phyloP scores from a whole-genome alignment of 2,888 invertebrate species.

The Rotaria sp. region DNA sequence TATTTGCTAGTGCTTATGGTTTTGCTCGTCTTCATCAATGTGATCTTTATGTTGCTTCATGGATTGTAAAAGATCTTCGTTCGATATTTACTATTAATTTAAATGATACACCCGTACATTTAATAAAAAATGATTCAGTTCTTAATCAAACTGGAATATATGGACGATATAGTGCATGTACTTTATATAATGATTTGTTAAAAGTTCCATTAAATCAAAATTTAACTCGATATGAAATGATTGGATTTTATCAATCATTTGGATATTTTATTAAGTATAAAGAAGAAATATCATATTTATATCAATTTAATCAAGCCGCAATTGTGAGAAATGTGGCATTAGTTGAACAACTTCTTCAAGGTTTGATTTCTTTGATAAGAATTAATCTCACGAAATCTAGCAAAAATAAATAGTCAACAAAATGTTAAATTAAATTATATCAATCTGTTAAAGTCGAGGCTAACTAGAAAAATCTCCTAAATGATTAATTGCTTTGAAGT shows the following conservation, averaged over 20 bases:
- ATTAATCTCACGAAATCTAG: not conserved
- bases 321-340: not conserved
- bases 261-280: not conserved
- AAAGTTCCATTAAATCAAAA: not conserved
- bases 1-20: slow-evolving; percentile 23
- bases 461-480: too few relatives aligned
- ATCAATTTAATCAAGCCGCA: not conserved
- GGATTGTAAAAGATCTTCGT: not conserved
- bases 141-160: not conserved
- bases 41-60: not conserved
- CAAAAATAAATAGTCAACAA: not conserved
- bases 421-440: too few relatives aligned
- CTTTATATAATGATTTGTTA: not conserved
- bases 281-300: not conserved
- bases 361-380: not conserved
- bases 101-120: not conserved
- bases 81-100: not conserved
- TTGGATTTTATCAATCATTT: slow-evolving; percentile 15
- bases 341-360: not conserved
- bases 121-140: not conserved
- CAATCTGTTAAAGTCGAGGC: too few relatives aligned
- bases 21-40: slow-evolving; percentile 19
- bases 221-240: slow-evolving; percentile 1
- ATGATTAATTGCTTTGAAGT: too few relatives aligned
- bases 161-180: not conserved